Percentiles rank a stretch among this genome's conserved stretches.
These are phyloP conservation scores for Willisornis vidua DNA, from an alignment of 2,113 vertebrate species.

Conservation along the genomic window DNA sequence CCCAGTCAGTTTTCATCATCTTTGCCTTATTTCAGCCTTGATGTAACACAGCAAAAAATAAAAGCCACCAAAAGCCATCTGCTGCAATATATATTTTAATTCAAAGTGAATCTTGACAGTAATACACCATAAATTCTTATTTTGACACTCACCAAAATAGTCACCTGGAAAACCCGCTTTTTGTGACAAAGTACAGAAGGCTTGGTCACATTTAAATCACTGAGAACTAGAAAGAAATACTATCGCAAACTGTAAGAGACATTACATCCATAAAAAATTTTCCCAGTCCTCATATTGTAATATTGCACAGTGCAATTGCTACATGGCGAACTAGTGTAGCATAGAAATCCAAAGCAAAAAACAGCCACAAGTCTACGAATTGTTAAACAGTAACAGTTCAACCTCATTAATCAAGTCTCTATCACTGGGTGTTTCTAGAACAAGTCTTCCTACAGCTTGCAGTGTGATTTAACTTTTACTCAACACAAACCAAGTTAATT, in stretches of 20 bases:
- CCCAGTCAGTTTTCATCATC: rapidly evolving
- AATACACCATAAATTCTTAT: constrained; percentile 99
- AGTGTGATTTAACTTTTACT: constrained; percentile 95
- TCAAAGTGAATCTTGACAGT: constrained; percentile 99
- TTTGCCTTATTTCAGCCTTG: background rate
- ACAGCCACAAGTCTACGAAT: constrained; percentile 89
- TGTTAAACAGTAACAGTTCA: constrained; percentile 93
- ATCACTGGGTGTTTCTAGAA: constrained; percentile 85
- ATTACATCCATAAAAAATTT: constrained; percentile 98
- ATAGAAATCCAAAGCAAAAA: constrained; percentile 88
- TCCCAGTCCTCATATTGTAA: constrained; percentile 99
- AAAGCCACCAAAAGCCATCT: constrained; percentile 64
- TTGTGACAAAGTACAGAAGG: constrained; percentile 99
- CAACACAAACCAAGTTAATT: constrained; percentile 81
- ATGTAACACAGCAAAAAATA: background rate
- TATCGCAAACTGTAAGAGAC: constrained; percentile 99
- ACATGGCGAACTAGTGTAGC: constrained; percentile 99
- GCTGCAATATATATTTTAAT: constrained; percentile 99
- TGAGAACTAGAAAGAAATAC: constrained; percentile 99
- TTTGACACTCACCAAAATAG: constrained; percentile 99
- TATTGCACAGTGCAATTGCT: constrained; percentile 99
- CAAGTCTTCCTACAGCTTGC: constrained; percentile 93
- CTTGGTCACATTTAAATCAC: constrained; percentile 99
- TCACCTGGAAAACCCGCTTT: constrained; percentile 99
- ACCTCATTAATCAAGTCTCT: constrained; percentile 89